Evolutionary conservation across 53 echinoderm and acorn worm genomes (phyloP).

Genomic region (Actinopyga echinites): DNA sequence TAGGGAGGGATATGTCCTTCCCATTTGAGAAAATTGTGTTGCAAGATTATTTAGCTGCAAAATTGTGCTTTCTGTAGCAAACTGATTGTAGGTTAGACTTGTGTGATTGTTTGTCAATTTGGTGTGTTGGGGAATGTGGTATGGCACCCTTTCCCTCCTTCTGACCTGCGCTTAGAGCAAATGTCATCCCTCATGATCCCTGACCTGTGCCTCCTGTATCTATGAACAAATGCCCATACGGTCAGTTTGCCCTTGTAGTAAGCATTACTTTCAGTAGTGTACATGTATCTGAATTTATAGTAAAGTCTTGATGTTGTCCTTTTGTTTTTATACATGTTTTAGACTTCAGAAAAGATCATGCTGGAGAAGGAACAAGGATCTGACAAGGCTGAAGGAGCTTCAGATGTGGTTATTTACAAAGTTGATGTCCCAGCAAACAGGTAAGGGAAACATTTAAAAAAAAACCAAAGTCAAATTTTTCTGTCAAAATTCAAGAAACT

Average conservation of each 20-base stretch:
- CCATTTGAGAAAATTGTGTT: too few species aligned
- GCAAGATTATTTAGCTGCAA: too few species aligned
- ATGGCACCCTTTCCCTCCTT: too few species aligned
- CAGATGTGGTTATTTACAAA: slow-evolving; percentile 89
- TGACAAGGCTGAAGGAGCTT: slow-evolving; percentile 79
- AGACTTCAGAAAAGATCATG: slow-evolving; percentile 94
- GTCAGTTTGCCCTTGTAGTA: not conserved
- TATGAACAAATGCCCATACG: not conserved
- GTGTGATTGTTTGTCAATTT: too few species aligned
- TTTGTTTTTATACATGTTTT: not conserved
- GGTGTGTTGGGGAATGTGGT: too few species aligned
- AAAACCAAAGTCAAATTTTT: too few species aligned
- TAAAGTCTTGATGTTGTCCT: not conserved
- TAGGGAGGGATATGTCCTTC: too few species aligned
- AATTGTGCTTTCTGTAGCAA: too few species aligned
- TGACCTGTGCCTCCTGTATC: not conserved
- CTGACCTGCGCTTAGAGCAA: too few species aligned
- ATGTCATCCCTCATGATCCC: too few species aligned
- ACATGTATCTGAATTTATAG: not conserved
- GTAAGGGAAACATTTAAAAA: slow-evolving; percentile 22
- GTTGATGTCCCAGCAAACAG: slow-evolving; percentile 95
- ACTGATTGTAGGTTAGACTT: too few species aligned
- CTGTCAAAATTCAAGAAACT: too few species aligned
- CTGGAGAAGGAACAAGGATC: slow-evolving; percentile 83
- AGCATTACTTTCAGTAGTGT: not conserved